These are phyloP conservation scores for Bimastos eiseni DNA, from an alignment of 2,888 invertebrate species.

Conservation along the genomic window DNA sequence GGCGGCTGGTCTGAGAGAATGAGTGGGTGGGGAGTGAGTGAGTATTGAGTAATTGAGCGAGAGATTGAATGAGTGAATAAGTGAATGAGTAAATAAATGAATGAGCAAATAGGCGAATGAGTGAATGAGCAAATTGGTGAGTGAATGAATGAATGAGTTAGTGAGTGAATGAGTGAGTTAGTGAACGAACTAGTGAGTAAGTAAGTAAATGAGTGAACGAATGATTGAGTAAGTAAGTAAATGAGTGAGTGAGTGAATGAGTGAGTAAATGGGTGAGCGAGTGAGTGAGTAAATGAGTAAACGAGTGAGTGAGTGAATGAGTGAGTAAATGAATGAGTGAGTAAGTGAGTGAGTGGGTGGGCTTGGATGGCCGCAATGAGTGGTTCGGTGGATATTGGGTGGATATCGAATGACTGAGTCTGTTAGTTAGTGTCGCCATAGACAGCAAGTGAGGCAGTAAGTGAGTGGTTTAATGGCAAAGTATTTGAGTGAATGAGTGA, in stretches of 20 bases:
- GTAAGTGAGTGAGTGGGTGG: too few relatives aligned
- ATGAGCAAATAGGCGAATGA: neutral
- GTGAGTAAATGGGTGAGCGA: too few relatives aligned
- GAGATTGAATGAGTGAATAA: neutral
- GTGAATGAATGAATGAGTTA: too few relatives aligned
- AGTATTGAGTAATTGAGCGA: neutral
- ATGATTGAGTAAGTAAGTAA: too few relatives aligned
- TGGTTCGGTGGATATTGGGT: too few relatives aligned
- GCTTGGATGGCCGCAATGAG: too few relatives aligned
- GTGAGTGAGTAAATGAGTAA: neutral
- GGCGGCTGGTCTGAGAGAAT: neutral
- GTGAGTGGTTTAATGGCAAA: neutral
- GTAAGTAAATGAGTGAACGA: neutral
- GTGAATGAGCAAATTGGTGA: too few relatives aligned
- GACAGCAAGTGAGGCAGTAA: too few relatives aligned
- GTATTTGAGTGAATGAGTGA: neutral
- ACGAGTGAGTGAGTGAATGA: neutral
- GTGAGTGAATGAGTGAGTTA: neutral
- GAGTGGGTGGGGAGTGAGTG: neutral
- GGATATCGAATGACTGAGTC: too few relatives aligned
- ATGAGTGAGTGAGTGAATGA: too few relatives aligned
- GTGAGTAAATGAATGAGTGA: too few relatives aligned
- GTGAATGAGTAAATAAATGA: neutral
- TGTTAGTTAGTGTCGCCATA: neutral
- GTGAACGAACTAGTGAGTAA: neutral